Percentiles rank a stretch among this genome's conserved stretches.
phyloP scores from a whole-genome alignment of 2,888 invertebrate genomes.

The Conops quadrifasciatus region DNA sequence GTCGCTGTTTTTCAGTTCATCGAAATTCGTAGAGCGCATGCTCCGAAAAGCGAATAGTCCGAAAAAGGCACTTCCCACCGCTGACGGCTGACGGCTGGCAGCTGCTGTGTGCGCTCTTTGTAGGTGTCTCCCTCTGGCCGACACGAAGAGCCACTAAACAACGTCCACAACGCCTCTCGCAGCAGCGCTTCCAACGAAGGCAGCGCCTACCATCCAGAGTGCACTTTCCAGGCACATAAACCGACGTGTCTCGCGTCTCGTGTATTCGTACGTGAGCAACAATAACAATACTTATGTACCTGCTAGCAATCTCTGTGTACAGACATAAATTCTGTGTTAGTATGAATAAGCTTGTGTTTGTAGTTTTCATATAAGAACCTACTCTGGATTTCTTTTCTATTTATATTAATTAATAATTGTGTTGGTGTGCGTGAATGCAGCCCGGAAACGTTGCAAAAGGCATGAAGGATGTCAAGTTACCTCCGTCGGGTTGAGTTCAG shows the following conservation, averaged over 20 bases:
- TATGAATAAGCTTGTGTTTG: constrained; percentile 21
- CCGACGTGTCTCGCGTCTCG: too few relatives aligned
- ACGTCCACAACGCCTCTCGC: constrained; percentile 52
- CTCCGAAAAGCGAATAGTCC: constrained; percentile 25
- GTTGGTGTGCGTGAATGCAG: constrained; percentile 38
- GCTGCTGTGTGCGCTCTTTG: constrained; percentile 28
- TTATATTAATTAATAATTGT: constrained; percentile 56
- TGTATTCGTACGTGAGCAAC: too few relatives aligned
- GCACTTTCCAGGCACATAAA: constrained; percentile 41
- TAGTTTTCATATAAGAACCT: constrained; percentile 40
- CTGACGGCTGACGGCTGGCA: constrained; percentile 47
- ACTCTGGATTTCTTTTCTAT: constrained; percentile 47
- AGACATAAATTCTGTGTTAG: too few relatives aligned
- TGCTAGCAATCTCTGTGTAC: too few relatives aligned
- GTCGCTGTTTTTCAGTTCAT: neutral
- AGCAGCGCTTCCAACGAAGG: constrained; percentile 46
- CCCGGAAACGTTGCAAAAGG: neutral
- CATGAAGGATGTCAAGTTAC: constrained; percentile 47
- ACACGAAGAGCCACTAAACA: constrained; percentile 35
- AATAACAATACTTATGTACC: too few relatives aligned
- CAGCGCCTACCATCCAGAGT: constrained; percentile 30
- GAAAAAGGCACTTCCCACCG: constrained; percentile 55
- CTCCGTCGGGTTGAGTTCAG: constrained; percentile 27
- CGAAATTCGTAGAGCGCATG: constrained; percentile 47
- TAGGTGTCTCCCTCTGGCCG: constrained; percentile 40